phyloP scores from a whole-genome alignment of 2,797 vertebrate species.

The Argya squamiceps region DNA sequence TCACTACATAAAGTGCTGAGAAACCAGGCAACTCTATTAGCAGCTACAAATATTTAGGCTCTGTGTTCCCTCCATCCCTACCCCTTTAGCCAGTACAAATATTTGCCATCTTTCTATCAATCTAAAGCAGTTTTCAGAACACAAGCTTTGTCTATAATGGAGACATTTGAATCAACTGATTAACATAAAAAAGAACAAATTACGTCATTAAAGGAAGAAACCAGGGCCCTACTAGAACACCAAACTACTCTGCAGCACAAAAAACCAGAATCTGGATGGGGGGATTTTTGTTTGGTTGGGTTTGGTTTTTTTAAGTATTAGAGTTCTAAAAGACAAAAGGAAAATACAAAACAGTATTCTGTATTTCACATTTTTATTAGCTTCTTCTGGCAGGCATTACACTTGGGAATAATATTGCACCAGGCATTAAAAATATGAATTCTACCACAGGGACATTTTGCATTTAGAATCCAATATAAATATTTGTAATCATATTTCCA shows the following conservation, averaged over 20 bases:
- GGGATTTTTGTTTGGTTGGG: not conserved
- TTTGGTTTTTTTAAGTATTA: not conserved
- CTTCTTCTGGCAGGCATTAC: constrained; percentile 78
- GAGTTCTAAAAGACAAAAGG: constrained; percentile 18
- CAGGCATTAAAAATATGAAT: constrained; percentile 76
- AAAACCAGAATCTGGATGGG: not conserved
- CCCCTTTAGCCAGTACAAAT: not conserved
- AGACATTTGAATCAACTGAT: not conserved
- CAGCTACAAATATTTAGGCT: not conserved
- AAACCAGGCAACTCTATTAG: not conserved
- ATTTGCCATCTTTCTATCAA: not conserved
- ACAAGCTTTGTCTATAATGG: not conserved
- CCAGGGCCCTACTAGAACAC: not conserved
- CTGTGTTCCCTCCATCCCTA: not conserved
- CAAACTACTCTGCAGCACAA: not conserved
- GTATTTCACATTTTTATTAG: constrained; percentile 79
- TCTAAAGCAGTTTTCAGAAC: not conserved
- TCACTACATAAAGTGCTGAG: not conserved
- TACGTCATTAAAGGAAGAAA: not conserved
- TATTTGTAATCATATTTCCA: constrained; percentile 79
- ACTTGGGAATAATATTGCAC: constrained; percentile 79
- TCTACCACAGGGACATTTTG: constrained; percentile 77
- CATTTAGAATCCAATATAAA: constrained; percentile 79
- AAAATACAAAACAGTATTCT: constrained; percentile 47
- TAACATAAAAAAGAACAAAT: not conserved